These are phyloP conservation scores for Sapajus apella DNA, from an alignment of 2,113 vertebrate species.

Conservation along the genomic window DNA sequence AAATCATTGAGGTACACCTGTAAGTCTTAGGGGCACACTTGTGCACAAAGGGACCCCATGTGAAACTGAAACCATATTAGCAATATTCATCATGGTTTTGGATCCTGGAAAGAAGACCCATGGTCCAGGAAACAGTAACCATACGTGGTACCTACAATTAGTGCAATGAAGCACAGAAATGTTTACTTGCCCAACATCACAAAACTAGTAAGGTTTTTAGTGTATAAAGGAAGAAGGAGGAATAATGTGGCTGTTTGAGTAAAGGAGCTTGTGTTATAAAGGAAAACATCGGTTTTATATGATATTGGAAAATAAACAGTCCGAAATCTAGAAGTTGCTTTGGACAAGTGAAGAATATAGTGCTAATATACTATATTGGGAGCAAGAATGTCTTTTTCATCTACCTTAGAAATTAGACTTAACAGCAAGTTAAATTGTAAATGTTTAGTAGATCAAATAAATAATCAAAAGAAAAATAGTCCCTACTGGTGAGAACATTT, in stretches of 20 bases:
- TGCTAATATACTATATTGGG: not conserved
- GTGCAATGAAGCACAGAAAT: not conserved
- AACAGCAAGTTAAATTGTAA: not conserved
- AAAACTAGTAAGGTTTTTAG: too few relatives aligned
- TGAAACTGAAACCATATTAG: not conserved
- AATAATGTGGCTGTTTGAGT: not conserved
- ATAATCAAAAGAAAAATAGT: not conserved
- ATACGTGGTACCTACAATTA: not conserved
- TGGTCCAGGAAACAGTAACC: not conserved
- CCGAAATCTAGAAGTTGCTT: not conserved
- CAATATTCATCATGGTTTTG: not conserved
- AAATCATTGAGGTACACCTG: not conserved
- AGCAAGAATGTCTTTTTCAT: not conserved
- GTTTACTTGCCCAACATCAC: not conserved
- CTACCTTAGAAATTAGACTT: not conserved
- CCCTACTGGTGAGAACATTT: not conserved
- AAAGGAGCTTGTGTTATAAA: not conserved
- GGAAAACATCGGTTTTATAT: not conserved
- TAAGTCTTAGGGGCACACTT: not conserved
- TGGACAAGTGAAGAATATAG: not conserved
- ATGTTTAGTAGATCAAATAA: not conserved
- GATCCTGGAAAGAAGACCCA: not conserved
- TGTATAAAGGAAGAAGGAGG: not conserved
- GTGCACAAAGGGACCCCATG: not conserved
- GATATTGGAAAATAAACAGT: not conserved